Conservation (phyloP, 2,888 invertebrate genomes). For the Linnaemya tessellans region DNA sequence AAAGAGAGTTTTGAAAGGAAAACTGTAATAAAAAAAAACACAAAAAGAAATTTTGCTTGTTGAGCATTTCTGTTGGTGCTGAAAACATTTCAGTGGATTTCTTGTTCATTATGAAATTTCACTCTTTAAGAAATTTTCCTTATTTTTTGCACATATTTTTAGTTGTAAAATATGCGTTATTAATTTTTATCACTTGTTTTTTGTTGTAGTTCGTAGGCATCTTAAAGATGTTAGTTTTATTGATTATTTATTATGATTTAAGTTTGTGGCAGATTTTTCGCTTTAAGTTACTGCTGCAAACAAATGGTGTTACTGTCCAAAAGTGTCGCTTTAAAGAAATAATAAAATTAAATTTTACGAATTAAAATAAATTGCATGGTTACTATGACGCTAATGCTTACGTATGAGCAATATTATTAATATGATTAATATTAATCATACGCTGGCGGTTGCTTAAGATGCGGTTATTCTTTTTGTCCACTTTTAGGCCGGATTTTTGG, state of each 20-base stretch:
- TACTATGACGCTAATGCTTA: not conserved
- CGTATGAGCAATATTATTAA: not conserved
- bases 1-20: conserved; percentile 12
- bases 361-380: not conserved
- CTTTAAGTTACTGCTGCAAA: not conserved
- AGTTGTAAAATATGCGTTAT: conserved; percentile 62
- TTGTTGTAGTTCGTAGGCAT: conserved; percentile 29
- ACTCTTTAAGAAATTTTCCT: conserved; percentile 53
- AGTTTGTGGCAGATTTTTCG: not conserved
- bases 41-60: conserved; percentile 49
- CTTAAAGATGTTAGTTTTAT: conserved; percentile 54
- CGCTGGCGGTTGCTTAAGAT: not conserved
- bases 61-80: conserved; percentile 52
- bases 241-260: conserved; percentile 45
- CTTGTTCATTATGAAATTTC: conserved; percentile 35
- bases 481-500: no score
- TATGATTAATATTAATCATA: not conserved
- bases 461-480: no score
- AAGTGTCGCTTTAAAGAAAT: not conserved
- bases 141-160: conserved; percentile 1
- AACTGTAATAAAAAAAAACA: not conserved
- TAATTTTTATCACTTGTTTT: conserved; percentile 59
- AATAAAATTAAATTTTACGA: not conserved
- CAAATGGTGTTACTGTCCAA: not conserved
- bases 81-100: not conserved